phyloP scores from a whole-genome alignment of 1,140 invertebrate species.

The Drosophila bifasciata region DNA sequence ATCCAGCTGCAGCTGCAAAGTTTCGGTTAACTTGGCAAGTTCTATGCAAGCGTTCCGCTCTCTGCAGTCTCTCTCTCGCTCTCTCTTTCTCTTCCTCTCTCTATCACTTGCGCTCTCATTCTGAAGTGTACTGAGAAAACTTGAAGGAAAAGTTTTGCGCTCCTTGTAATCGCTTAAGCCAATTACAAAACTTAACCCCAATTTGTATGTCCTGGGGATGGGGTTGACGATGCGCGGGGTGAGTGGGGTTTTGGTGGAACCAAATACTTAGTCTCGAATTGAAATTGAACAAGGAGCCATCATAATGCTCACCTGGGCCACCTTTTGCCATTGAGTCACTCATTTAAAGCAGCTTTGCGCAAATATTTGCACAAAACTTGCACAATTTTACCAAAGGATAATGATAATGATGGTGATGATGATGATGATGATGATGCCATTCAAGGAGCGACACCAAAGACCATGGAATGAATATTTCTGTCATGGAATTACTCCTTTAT shows the following conservation, averaged over 20 bases:
- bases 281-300: constrained; percentile 20
- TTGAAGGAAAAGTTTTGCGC: constrained; percentile 52
- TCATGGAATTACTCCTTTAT: constrained; percentile 48
- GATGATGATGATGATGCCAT: constrained; percentile 8
- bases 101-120: too few species aligned
- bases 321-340: constrained; percentile 55
- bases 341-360: constrained; percentile 46
- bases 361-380: constrained; percentile 41
- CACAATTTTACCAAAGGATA: constrained; percentile 18
- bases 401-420: background rate
- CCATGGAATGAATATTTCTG: constrained; percentile 1
- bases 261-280: constrained; percentile 6
- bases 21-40: constrained; percentile 39
- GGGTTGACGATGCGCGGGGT: constrained; percentile 6
- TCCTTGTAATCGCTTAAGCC: constrained; percentile 76
- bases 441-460: constrained; percentile 1
- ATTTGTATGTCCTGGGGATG: constrained; percentile 34
- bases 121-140: constrained; percentile 6
- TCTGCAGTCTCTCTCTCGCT: background rate
- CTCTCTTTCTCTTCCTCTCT: too few species aligned
- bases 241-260: background rate
- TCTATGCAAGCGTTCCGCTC: constrained; percentile 16
- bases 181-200: constrained; percentile 79
- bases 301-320: constrained; percentile 3
- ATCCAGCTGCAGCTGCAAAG: constrained; percentile 20